Conservation (phyloP, 1,140 invertebrate species). For the Drosophila santomea region DNA sequence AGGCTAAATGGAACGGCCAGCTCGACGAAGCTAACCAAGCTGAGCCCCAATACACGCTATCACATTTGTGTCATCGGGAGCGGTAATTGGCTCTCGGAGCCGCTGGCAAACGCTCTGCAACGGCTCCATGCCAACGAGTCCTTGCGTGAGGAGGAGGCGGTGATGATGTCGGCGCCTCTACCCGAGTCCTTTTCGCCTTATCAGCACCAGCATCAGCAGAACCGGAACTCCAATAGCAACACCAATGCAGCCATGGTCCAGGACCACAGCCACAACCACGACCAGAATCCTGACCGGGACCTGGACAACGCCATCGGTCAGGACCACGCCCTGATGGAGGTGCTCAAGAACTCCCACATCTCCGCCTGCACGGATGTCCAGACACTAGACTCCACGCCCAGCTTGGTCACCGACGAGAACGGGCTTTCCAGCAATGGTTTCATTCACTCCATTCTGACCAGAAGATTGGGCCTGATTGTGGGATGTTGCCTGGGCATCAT, state of each 20-base stretch:
- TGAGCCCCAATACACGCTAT: constrained; percentile 92
- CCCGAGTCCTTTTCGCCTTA: constrained; percentile 67
- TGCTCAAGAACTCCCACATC: constrained; percentile 90
- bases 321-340: constrained; percentile 86
- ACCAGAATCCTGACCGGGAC: constrained; percentile 2
- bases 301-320: constrained; percentile 79
- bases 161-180: constrained; percentile 21
- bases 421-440: constrained; percentile 88
- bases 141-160: constrained; percentile 51
- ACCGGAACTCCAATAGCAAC: constrained; percentile 28
- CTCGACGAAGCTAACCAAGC: constrained; percentile 89
- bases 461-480: constrained; percentile 92
- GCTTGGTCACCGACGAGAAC: constrained; percentile 87
- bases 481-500: constrained; percentile 94
- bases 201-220: constrained; percentile 28
- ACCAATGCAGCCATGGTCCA: constrained; percentile 18
- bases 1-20: constrained; percentile 88
- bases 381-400: constrained; percentile 90
- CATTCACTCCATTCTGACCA: constrained; percentile 89
- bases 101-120: constrained; percentile 84
- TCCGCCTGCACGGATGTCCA: constrained; percentile 91
- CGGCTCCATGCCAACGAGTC: constrained; percentile 85
- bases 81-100: constrained; percentile 88
- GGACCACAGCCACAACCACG: constrained; percentile 21
- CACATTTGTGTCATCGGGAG: constrained; percentile 93